Evolutionary conservation across 1,140 invertebrate species (phyloP), one percentile per base, ranked within the genome.

Genomic region (Zophobas morio): DNA sequence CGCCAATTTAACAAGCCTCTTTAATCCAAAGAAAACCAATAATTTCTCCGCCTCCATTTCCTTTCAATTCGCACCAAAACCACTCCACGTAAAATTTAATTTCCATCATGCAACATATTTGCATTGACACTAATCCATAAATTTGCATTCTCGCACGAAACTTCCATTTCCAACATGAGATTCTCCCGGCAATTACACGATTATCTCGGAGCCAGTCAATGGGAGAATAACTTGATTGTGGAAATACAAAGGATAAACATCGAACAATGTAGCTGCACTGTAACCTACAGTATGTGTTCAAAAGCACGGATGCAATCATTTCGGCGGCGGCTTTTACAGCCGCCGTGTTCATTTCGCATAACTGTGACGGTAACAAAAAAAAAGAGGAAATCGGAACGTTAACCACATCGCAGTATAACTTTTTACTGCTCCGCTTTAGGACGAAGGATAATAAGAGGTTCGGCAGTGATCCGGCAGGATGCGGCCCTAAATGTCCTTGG

Each of bases 381-480:
- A 63, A 36, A 39, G 6, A 36, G 8, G 8, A 63, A 51, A 63
- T 63, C 8, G 36, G 1, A 39, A 63, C 57, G 57, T 63, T 63
- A 63, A 63, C 57, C 35, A 66, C 60, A 66, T 40, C 40, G 42
- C 36, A 34, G 34, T 1, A 39, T 2, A 66, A 66, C 60, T 66
- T 66, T 66, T 66, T 66, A 66, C 37, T 66, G 60, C 60, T 42
- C 36, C 35, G 54, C 66, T 71, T 71, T 33, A 71, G 70, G 51
- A 72, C 51, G 20, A 46, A 20, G 37, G 51, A 72, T 72, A 72
- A 72, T 72, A 72, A 72, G 70, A 54, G 57, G 42, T 72, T 36
- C 42, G 46, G 34, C 53, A 60, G 32, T 39, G 51, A 57, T 57
- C 71, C 34, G 47, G 20, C 51, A 73, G 46, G 71, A 73, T 54